Conservation (phyloP, 2,113 vertebrate genomes). For the Cottus gobio region DNA sequence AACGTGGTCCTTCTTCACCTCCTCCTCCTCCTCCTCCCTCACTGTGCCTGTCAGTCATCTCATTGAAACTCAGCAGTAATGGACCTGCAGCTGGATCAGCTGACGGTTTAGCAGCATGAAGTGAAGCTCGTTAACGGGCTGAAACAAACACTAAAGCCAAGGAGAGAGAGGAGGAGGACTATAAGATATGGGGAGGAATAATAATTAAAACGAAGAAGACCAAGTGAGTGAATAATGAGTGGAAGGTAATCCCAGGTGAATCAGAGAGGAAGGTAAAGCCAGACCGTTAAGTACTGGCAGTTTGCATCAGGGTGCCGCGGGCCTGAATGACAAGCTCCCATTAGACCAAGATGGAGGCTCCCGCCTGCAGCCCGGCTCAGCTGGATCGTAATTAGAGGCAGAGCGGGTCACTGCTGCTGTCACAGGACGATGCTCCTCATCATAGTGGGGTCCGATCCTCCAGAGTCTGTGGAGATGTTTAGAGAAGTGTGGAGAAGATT, state of each 20-base stretch:
- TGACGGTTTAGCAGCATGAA: neutral
- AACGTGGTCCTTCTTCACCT: too few species aligned
- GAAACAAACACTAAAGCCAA: too few species aligned
- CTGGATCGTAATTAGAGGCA: slow-evolving; percentile 64
- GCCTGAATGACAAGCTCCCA: slow-evolving; percentile 71
- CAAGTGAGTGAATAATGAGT: slow-evolving; percentile 40
- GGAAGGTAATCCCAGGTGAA: slow-evolving; percentile 44
- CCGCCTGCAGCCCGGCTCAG: slow-evolving; percentile 57
- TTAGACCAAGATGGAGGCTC: slow-evolving; percentile 70
- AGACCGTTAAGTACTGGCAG: slow-evolving; percentile 32
- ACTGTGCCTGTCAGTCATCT: too few species aligned
- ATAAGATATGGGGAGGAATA: too few species aligned
- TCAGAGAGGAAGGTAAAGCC: slow-evolving; percentile 30
- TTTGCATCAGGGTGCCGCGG: slow-evolving; percentile 65
- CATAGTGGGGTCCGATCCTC: too few species aligned
- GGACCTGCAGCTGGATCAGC: neutral
- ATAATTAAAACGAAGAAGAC: slow-evolving; percentile 36
- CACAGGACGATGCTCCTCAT: neutral
- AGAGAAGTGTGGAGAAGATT: too few species aligned
- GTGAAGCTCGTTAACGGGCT: slow-evolving; percentile 15
- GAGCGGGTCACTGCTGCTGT: neutral
- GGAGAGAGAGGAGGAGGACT: neutral
- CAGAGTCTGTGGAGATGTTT: too few species aligned
- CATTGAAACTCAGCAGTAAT: too few species aligned
- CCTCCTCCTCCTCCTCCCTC: too few species aligned